These are phyloP conservation scores for Protosalanx chinensis DNA, from an alignment of 2,797 vertebrate genomes.

Conservation along the genomic window DNA sequence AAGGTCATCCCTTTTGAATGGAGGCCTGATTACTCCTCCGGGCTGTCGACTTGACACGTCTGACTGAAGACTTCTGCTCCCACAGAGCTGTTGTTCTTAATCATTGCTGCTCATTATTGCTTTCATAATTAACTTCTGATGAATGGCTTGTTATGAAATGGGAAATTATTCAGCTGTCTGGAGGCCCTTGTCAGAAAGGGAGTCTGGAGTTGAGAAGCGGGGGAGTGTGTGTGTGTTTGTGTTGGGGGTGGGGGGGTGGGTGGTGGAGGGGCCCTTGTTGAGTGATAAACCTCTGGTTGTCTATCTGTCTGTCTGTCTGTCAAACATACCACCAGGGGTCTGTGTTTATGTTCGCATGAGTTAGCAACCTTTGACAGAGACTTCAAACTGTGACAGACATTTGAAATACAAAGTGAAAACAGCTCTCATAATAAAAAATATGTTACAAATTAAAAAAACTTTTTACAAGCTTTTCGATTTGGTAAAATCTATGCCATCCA, in stretches of 20 bases:
- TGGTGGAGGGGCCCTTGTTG: background rate
- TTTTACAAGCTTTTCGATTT: background rate
- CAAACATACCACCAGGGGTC: background rate
- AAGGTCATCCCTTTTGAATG: background rate
- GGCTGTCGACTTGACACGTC: background rate
- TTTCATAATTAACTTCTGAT: constrained; percentile 37
- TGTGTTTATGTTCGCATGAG: background rate
- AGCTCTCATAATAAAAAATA: no score
- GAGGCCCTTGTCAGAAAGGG: background rate
- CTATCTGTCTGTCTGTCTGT: constrained; percentile 1
- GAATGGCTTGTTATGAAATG: constrained; percentile 34
- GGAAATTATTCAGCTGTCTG: constrained; percentile 33
- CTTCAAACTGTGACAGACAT: background rate
- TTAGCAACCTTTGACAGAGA: background rate
- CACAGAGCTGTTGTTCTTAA: constrained; percentile 24
- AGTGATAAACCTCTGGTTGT: background rate
- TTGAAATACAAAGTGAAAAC: background rate
- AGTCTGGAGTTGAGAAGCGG: background rate
- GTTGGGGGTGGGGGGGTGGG: background rate
- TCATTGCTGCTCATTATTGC: constrained; percentile 32
- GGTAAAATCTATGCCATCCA: background rate
- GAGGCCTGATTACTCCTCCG: background rate
- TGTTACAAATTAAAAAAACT: no score
- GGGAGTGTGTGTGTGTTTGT: background rate
- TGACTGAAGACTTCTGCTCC: constrained; percentile 13